Conservation (phyloP, 2,113 vertebrate species). For the Ammodytes dubius region DNA sequence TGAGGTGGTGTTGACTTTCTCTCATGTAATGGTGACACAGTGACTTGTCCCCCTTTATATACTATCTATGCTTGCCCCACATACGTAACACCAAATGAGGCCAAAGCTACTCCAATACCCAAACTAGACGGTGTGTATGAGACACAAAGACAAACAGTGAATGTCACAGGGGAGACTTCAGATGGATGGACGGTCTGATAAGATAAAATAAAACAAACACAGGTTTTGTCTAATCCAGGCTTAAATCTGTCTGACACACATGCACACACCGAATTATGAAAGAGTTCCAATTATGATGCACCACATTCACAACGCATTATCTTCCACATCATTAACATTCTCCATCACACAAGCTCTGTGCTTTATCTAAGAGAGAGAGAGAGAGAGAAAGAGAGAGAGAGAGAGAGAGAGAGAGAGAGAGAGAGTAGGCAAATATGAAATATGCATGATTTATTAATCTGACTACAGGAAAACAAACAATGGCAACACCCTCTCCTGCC, state of each 20-base stretch:
- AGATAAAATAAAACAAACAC: conserved; percentile 61
- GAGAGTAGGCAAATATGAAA: conserved; percentile 79
- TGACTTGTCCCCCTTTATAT: conserved; percentile 7
- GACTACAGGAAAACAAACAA: conserved; percentile 81
- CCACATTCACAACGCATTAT: conserved; percentile 78
- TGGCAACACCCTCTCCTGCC: conserved; percentile 59
- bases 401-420: no score
- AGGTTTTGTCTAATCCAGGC: conserved; percentile 47
- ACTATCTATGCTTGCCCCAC: no score
- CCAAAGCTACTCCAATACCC: conserved; percentile 24
- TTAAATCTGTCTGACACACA: conserved; percentile 57
- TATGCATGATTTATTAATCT: conserved; percentile 85
- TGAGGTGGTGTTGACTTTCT: conserved; percentile 12
- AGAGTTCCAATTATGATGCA: conserved; percentile 79
- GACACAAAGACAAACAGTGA: neutral
- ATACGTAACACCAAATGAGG: conserved; percentile 2
- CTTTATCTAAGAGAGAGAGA: conserved; percentile 73
- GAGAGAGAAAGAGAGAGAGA: conserved; percentile 5
- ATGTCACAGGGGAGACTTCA: conserved; percentile 17
- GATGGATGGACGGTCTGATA: conserved; percentile 48
- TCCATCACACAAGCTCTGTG: conserved; percentile 60
- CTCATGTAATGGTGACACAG: conserved; percentile 17
- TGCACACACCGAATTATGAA: conserved; percentile 70
- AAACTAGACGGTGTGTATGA: conserved; percentile 21
- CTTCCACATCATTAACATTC: conserved; percentile 80